Evolutionary conservation across 2,888 invertebrate species (phyloP).

Genomic region (Andrena trimmerana): DNA sequence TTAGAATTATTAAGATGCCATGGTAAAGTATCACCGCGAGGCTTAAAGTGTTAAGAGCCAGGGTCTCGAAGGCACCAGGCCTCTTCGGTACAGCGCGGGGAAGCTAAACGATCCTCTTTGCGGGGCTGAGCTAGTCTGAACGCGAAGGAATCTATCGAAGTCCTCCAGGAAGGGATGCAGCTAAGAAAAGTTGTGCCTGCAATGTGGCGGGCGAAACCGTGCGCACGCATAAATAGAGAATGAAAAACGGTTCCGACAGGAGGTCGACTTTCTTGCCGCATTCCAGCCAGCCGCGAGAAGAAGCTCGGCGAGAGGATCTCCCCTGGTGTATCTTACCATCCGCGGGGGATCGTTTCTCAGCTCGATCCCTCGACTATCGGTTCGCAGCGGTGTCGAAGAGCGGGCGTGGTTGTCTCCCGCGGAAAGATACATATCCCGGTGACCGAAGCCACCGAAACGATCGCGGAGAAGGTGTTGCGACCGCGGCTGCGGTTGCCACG

Average conservation of each 20-base stretch:
- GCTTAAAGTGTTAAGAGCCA: neutral
- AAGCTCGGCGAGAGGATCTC: constrained; percentile 3
- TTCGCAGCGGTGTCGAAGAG: constrained; percentile 61
- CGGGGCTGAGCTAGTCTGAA: neutral
- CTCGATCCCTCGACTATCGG: constrained; percentile 61
- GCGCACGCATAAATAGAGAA: constrained; percentile 43
- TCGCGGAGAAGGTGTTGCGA: constrained; percentile 50
- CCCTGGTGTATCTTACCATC: constrained; percentile 14
- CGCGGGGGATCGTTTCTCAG: constrained; percentile 57
- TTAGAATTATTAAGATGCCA: no score
- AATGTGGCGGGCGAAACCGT: constrained; percentile 1
- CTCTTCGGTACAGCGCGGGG: neutral
- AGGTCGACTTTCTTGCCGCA: constrained; percentile 46
- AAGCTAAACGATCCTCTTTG: neutral
- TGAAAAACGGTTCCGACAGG: constrained; percentile 34
- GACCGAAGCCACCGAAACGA: constrained; percentile 66
- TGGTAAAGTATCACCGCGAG: no score
- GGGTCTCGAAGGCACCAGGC: neutral
- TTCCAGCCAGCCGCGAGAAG: constrained; percentile 29
- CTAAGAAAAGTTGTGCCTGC: constrained; percentile 11
- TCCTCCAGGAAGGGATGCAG: constrained; percentile 4
- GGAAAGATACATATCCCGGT: constrained; percentile 73
- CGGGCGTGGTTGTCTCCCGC: constrained; percentile 69
- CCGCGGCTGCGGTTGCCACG: constrained; percentile 28
- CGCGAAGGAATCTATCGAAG: neutral